Percentiles rank a stretch among this genome's conserved stretches.
These are phyloP conservation scores for Volucella zonaria DNA, from an alignment of 2,888 invertebrate species.

Conservation along the genomic window DNA sequence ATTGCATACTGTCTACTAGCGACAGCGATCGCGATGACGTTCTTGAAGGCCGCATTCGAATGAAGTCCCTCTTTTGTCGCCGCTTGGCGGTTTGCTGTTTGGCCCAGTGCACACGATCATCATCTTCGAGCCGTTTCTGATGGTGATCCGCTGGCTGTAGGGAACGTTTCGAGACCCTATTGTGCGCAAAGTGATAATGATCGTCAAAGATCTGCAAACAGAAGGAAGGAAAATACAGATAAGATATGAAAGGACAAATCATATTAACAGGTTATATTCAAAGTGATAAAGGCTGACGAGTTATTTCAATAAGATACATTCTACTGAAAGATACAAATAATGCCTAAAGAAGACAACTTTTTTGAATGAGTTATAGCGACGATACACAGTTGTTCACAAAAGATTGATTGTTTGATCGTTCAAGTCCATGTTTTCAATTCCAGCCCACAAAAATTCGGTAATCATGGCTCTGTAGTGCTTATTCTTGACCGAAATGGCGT, in stretches of 20 bases:
- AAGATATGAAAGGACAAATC: background rate
- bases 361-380: too few relatives aligned
- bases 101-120: conserved; percentile 91
- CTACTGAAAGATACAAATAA: too few relatives aligned
- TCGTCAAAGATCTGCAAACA: conserved; percentile 92
- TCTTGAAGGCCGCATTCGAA: conserved; percentile 83
- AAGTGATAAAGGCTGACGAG: too few relatives aligned
- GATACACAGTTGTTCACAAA: too few relatives aligned
- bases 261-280: too few relatives aligned
- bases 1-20: conserved; percentile 81
- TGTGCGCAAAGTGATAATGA: conserved; percentile 93
- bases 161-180: conserved; percentile 90
- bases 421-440: too few relatives aligned
- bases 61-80: conserved; percentile 91
- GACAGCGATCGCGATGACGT: conserved; percentile 78
- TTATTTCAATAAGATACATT: too few relatives aligned
- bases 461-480: too few relatives aligned
- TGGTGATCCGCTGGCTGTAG: conserved; percentile 87
- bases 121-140: conserved; percentile 88
- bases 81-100: conserved; percentile 91
- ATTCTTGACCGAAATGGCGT: too few relatives aligned
- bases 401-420: too few relatives aligned
- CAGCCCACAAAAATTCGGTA: too few relatives aligned
- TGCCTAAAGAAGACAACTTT: too few relatives aligned
- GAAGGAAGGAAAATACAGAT: conserved; percentile 63